phyloP scores from a whole-genome alignment of 2,888 invertebrate species.

The Ectemnius continuus region DNA sequence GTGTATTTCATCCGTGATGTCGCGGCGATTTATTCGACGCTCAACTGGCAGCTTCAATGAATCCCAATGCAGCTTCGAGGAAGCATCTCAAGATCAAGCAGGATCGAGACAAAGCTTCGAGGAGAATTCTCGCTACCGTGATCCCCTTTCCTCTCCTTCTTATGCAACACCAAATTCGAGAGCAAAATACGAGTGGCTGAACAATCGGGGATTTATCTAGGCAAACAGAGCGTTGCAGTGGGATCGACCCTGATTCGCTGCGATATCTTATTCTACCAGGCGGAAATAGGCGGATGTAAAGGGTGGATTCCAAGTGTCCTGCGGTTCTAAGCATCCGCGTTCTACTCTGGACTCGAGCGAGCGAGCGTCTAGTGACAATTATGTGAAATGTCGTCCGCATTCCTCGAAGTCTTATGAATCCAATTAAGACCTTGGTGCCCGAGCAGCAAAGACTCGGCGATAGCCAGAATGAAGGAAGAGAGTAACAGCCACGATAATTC shows the following conservation, averaged over 20 bases:
- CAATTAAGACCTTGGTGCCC: constrained; percentile 60
- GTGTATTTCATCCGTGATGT: constrained; percentile 32
- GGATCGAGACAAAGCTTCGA: background rate
- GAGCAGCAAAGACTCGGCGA: constrained; percentile 17
- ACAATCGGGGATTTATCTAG: too few species aligned
- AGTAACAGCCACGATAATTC: constrained; percentile 36
- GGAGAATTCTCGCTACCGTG: background rate
- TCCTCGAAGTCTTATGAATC: constrained; percentile 57
- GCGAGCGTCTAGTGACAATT: constrained; percentile 25
- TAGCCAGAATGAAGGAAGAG: constrained; percentile 23
- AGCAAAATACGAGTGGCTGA: background rate
- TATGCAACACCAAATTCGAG: background rate
- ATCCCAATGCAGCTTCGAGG: constrained; percentile 37
- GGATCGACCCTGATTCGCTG: too few species aligned
- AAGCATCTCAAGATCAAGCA: constrained; percentile 1
- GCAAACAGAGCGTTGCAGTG: too few species aligned
- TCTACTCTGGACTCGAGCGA: too few species aligned
- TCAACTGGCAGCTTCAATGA: constrained; percentile 27
- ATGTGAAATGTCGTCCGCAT: constrained; percentile 50
- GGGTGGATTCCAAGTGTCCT: background rate
- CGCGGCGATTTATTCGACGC: constrained; percentile 37
- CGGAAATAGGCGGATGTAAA: background rate
- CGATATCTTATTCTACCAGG: constrained; percentile 3
- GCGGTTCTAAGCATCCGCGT: constrained; percentile 13
- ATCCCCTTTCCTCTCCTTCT: background rate